These are phyloP conservation scores for Propsilocerus akamusi DNA, from an alignment of 1,140 invertebrate genomes.

Conservation along the genomic window DNA sequence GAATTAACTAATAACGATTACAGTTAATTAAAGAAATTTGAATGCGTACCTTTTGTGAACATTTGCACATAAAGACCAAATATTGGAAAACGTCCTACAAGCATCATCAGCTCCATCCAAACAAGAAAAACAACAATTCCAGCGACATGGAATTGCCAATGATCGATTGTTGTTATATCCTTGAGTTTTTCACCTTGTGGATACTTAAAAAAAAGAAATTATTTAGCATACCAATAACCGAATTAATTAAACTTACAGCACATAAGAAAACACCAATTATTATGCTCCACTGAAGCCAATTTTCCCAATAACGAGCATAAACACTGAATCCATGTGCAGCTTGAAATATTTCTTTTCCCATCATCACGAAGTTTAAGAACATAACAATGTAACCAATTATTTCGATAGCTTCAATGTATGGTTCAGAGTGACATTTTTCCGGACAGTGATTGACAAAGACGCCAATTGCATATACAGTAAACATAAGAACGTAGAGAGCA, in stretches of 20 bases:
- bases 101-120: conserved; percentile 66
- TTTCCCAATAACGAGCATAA: conserved; percentile 63
- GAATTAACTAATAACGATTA: conserved; percentile 11
- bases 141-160: conserved; percentile 62
- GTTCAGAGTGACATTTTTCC: conserved; percentile 7
- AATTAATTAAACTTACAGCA: conserved; percentile 23
- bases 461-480: conserved; percentile 45
- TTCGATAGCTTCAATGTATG: conserved; percentile 11
- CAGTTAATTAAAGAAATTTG: not conserved
- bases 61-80: conserved; percentile 73
- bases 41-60: conserved; percentile 43
- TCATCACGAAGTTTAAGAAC: conserved; percentile 35
- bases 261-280: conserved; percentile 44
- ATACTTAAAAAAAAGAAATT: not conserved
- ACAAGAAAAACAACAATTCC: conserved; percentile 56
- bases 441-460: conserved; percentile 26
- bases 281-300: conserved; percentile 62
- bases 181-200: not conserved
- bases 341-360: conserved; percentile 53
- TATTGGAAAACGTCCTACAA: conserved; percentile 65
- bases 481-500: conserved; percentile 51
- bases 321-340: conserved; percentile 38
- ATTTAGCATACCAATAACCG: not conserved
- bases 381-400: conserved; percentile 38
- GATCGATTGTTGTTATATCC: not conserved